Conservation (phyloP, 2,113 vertebrate species). For the Lophochroa leadbeateri region DNA sequence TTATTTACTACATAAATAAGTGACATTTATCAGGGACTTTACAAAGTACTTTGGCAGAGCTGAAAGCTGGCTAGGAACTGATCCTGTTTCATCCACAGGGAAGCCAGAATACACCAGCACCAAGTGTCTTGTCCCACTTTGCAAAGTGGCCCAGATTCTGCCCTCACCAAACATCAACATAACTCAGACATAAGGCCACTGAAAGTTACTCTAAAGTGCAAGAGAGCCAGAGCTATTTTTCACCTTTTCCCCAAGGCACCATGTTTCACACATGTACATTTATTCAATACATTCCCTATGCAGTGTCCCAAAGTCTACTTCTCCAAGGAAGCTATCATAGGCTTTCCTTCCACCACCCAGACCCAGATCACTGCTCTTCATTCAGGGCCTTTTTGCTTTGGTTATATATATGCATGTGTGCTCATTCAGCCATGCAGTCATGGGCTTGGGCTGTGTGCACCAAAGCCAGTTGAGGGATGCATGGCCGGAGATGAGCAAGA, state of each 20-base stretch:
- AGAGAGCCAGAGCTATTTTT: background rate
- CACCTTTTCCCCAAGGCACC: slow-evolving; percentile 6
- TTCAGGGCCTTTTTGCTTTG: background rate
- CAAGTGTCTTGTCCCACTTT: rapidly evolving
- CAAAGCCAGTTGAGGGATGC: background rate
- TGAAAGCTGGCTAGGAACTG: background rate
- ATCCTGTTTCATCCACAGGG: background rate
- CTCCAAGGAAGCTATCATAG: background rate
- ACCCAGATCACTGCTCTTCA: background rate
- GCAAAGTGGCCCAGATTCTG: background rate
- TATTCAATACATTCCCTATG: background rate
- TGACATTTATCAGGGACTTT: background rate
- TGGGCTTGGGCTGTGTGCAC: background rate
- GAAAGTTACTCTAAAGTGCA: background rate
- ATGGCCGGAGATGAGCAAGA: background rate
- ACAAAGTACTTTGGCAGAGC: slow-evolving; percentile 35
- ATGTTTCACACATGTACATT: background rate
- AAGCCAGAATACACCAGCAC: background rate
- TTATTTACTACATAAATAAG: slow-evolving; percentile 58
- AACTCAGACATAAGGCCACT: slow-evolving; percentile 31
- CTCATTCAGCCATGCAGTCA: background rate
- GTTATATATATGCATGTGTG: background rate
- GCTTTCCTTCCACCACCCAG: background rate
- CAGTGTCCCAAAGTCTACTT: background rate
- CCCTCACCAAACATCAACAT: background rate